Evolutionary conservation across 1,140 invertebrate species (phyloP).

Genomic region (Drosophila busckii): DNA sequence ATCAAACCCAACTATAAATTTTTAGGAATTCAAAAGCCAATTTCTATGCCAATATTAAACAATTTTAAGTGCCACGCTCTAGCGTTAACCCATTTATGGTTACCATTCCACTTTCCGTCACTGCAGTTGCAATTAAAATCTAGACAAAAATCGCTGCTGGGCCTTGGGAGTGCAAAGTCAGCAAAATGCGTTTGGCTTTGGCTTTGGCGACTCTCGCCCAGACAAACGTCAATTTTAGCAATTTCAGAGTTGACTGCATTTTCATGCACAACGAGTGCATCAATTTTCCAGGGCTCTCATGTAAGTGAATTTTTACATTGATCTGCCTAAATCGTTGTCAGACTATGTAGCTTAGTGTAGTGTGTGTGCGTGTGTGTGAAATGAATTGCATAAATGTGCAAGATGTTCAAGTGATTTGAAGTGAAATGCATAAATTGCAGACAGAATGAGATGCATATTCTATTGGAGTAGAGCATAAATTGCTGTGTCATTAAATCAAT

Average conservation of each 20-base stretch:
- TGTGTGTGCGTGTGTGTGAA: conserved; percentile 36
- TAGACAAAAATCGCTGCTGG: conserved; percentile 26
- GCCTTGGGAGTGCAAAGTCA: conserved; percentile 42
- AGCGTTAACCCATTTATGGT: too few species aligned
- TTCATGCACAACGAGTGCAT: conserved; percentile 6
- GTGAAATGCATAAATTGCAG: conserved; percentile 28
- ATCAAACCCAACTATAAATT: too few species aligned
- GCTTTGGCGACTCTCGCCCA: conserved; percentile 43
- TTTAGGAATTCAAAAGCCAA: too few species aligned
- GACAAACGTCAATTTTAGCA: conserved; percentile 54
- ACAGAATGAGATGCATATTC: conserved; percentile 32
- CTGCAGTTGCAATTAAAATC: conserved; percentile 62
- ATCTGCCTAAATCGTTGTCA: conserved; percentile 45
- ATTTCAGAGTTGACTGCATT: conserved; percentile 57
- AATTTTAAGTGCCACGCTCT: too few species aligned
- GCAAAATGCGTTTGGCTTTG: too few species aligned
- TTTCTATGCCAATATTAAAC: too few species aligned
- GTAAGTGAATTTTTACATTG: conserved; percentile 59
- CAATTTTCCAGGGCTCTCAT: conserved; percentile 21
- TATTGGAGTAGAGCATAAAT: conserved; percentile 39
- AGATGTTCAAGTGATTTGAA: conserved; percentile 57
- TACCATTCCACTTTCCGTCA: conserved; percentile 40
- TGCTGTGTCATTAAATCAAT: conserved; percentile 60
- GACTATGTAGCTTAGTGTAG: neutral
- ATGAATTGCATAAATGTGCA: conserved; percentile 61